A percentile compares a stretch with the other conserved stretches of the same genome.
These are phyloP conservation scores for Atherinosoma microstoma DNA, from an alignment of 2,797 vertebrate species.

Conservation along the genomic window DNA sequence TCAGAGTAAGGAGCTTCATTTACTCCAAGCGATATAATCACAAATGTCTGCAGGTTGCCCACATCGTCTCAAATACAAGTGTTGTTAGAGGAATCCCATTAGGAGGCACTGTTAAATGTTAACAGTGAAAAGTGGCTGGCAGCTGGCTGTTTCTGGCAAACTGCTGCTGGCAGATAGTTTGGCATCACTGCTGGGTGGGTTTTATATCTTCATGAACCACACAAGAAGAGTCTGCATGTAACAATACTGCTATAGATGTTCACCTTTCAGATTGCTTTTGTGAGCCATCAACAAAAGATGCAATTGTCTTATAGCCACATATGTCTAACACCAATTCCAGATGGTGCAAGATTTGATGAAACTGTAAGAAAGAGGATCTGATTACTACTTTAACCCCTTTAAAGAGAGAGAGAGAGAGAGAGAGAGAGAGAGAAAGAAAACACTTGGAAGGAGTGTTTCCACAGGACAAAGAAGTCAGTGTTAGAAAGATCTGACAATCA, in stretches of 20 bases:
- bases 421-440: neutral
- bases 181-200: neutral
- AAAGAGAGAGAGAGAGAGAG: neutral
- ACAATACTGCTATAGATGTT: neutral
- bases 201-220: conserved; percentile 11
- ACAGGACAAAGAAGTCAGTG: neutral
- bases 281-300: conserved; percentile 7
- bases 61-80: conserved; percentile 75
- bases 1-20: conserved; percentile 83
- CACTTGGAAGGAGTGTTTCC: conserved; percentile 5
- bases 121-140: conserved; percentile 64
- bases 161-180: conserved; percentile 52
- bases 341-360: conserved; percentile 42
- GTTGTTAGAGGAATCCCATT: conserved; percentile 76
- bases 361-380: conserved; percentile 22
- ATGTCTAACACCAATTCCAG: conserved; percentile 33
- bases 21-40: conserved; percentile 83
- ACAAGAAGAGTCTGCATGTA: conserved; percentile 24
- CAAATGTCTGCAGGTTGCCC: conserved; percentile 79
- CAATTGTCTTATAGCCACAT: conserved; percentile 24
- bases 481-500: neutral
- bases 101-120: conserved; percentile 72
- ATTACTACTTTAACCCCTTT: conserved; percentile 8
- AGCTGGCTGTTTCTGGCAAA: conserved; percentile 50
- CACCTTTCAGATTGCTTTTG: conserved; percentile 8